Base-by-base conservation (phyloP, 2,888 invertebrate genomes). In the Drosophila merina region DNA sequence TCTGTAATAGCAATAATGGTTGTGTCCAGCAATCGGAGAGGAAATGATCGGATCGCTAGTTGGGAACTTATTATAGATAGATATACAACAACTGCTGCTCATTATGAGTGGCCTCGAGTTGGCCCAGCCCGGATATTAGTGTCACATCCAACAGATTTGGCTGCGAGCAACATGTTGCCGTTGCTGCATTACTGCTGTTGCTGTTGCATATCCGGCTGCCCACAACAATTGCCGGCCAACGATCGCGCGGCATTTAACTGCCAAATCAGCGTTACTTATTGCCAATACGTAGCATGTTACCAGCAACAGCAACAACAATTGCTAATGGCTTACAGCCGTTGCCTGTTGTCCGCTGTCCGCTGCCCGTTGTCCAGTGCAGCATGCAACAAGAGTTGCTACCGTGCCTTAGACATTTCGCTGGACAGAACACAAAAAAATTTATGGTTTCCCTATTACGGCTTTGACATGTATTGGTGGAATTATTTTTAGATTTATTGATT, bases 371-470 rank as follows among this genome's bases (percentile, higher is more conserved):
- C 50, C 68, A 36, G 57, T 73, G 49, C 60, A 79, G 76, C 84
- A 80, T 76, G 78, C 86, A 86, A 75, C 84, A 68, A 44, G 51
- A 57, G 71, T 77, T 70, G 87, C 87, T 83, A 73, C 82, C 82
- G 85, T 79, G 76, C 74, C 75, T 76, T 78, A 73, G 75, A 80
- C 86, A 83, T 83, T 86, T 80, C 70, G 72, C 83, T 88, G 82
- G 81, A 80, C 80, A 86, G 80, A 88, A 79, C 78, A 86, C 76
- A 83, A 68, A 66, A 85, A 85, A 89, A 89, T 89, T 90, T 89
- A 89, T 89, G 88, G 90, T 85, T 89, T 89, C 88, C 89, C 89
- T 87, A 89, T 89, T 88, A 90, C 89, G 89, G 89, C 89, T 88
- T 85, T 89, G 90, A 90, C 90, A 89, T 88, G 89, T 88, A 89